Evolutionary conservation across 2,113 vertebrate species (phyloP), one percentile per base, ranked within the genome.

Genomic region (Saccopteryx bilineata): DNA sequence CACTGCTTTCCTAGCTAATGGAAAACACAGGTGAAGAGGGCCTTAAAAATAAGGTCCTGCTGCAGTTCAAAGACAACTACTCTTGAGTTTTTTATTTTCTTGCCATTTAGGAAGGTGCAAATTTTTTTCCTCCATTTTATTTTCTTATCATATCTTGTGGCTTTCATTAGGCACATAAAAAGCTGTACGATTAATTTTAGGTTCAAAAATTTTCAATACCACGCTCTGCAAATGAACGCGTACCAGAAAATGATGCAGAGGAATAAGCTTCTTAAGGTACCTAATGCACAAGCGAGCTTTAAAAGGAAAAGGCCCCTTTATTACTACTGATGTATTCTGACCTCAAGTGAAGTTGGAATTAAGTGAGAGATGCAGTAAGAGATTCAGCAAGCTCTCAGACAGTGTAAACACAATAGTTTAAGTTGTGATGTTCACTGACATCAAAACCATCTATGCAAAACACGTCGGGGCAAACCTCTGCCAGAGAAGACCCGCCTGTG

Each of bases 381-480:
- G n/a, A 85, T 26, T 79, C 58, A 26, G 54, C 48, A 87, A 92
- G 33, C 61, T 82, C 63, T 69, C 28, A 21, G 18, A 66, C 19
- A 60, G 56, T n/a, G 11, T 93, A 89, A 95, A 93, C 68, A 96
- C 39, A 68, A 75, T 69, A 95, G 84, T 31, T 75, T 58, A 39
- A 48, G 72, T 74, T 80, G 63, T 94, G 88, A 88, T 79, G 85
- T 68, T 96, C 82, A 88, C 81, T 26, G 19, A 88, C 92, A 95
- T 96, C 95, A 97, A 95, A 97, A 93, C 39, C 65, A 86, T 79
- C 63, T 83, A 18, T 28, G 11, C 28, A 86, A 72, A 87, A 82
- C 78, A 1, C 39, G 95, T 69, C 83, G 69, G 18, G 82, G 39
- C 96, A 96, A 92, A 97, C 63, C 85, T 90, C 63, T 13, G 4